These are phyloP conservation scores for Eudasyphora cyanicolor DNA, from an alignment of 2,888 invertebrate species.

Conservation along the genomic window DNA sequence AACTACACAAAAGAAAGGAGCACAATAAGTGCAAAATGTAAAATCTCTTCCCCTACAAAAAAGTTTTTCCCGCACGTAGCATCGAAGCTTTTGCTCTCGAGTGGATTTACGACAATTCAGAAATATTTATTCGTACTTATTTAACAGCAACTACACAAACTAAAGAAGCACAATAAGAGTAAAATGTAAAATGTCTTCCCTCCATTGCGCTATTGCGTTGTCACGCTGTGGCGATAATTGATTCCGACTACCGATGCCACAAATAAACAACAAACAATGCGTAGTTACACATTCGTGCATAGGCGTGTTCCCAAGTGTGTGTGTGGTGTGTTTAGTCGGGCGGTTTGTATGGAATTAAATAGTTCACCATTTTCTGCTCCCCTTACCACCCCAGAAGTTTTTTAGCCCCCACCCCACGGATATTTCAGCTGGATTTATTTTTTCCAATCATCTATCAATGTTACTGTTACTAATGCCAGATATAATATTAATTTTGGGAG, in stretches of 20 bases:
- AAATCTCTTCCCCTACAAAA: too few relatives aligned
- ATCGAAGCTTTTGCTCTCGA: too few relatives aligned
- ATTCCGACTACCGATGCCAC: constrained; percentile 25
- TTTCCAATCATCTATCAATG: too few relatives aligned
- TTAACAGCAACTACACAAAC: not conserved
- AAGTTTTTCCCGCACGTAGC: too few relatives aligned
- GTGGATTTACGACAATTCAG: not conserved
- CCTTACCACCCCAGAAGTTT: too few relatives aligned
- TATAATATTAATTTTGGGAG: too few relatives aligned
- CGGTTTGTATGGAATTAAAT: too few relatives aligned
- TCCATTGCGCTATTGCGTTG: constrained; percentile 19
- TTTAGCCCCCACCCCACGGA: too few relatives aligned
- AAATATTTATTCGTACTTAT: not conserved
- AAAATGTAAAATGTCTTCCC: constrained; percentile 9
- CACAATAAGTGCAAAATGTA: not conserved
- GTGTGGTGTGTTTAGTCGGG: not conserved
- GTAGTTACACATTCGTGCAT: not conserved
- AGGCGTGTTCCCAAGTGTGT: not conserved
- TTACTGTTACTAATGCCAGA: too few relatives aligned
- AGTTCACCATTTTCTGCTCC: too few relatives aligned
- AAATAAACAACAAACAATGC: constrained; percentile 11
- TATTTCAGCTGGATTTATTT: too few relatives aligned
- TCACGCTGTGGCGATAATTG: constrained; percentile 25
- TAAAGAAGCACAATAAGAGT: not conserved
- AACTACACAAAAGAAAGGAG: not conserved